Percentiles rank a stretch among this genome's conserved stretches.
These are phyloP conservation scores for Drosophila longiperda DNA, from an alignment of 2,888 invertebrate genomes.

Conservation along the genomic window DNA sequence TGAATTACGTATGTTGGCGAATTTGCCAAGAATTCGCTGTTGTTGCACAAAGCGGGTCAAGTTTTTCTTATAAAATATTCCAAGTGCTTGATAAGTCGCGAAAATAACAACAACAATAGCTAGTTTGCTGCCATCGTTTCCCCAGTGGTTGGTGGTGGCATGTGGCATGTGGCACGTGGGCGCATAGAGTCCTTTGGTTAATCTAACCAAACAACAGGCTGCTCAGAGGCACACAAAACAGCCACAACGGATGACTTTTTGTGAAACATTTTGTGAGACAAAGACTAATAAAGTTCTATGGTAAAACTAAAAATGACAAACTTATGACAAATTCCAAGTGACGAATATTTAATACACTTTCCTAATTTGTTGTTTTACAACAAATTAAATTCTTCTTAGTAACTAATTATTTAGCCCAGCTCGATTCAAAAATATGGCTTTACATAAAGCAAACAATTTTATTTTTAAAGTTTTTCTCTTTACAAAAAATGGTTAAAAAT, in stretches of 20 bases:
- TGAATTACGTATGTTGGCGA: constrained; percentile 4
- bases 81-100: constrained; percentile 64
- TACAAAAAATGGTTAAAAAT: neutral
- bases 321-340: neutral
- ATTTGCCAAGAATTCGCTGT: constrained; percentile 20
- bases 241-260: constrained; percentile 60
- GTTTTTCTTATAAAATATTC: constrained; percentile 80
- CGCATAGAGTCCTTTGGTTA: constrained; percentile 47
- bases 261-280: constrained; percentile 64
- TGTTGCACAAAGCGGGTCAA: constrained; percentile 72
- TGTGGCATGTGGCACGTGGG: constrained; percentile 14
- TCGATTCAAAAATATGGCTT: neutral
- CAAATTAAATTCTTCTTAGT: neutral
- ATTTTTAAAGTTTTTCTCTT: neutral
- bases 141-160: neutral
- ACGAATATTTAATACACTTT: constrained; percentile 17
- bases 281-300: constrained; percentile 67
- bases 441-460: neutral
- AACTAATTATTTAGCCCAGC: neutral
- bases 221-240: constrained; percentile 42
- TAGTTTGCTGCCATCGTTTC: neutral
- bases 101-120: constrained; percentile 36
- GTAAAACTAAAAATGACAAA: constrained; percentile 65
- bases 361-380: neutral
- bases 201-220: constrained; percentile 51